Evolutionary conservation across 2,797 vertebrate genomes (phyloP), one percentile per base, ranked within the genome.

Genomic region (Siniperca undulata): DNA sequence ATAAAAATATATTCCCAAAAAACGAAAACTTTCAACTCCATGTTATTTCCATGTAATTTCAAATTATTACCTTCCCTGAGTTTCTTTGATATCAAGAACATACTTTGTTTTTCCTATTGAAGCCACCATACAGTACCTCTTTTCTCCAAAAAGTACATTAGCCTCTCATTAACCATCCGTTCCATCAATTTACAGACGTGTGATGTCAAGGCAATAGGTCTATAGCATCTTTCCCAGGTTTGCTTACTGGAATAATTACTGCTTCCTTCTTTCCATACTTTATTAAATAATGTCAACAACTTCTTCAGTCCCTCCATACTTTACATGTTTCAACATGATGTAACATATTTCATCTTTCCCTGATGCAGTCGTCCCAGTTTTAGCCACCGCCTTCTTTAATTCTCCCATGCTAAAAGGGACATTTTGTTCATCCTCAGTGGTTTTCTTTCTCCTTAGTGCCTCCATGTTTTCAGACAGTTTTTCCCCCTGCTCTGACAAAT

Each of bases 131-230:
- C 34, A 2, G 27, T 27, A 27, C 27, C 24, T 36, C 38, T 20
- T 74, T 68, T 52, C 20, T 61, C 56, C 64, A 55, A n/a, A 1
- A 80, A 50, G 16, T 73, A 46, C n/a, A 46, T 62, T 8, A 82
- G 17, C 30, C 30, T 58, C 50, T 66, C 24, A 70, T 65, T 71
- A 20, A 44, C 42, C 59, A 71, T 44, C 24, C 22, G 0, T 40
- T 65, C 34, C 40, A 56, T 77, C 20, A 58, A 5, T 76, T 34
- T 34, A 53, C 53, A 55, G 22, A 46, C 2, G 13, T 81, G 60
- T 20, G 66, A 70, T 38, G 58, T 64, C 22, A 24, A 27, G 11
- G 38, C 71, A 68, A 36, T 74, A 30, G 56, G 64, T 24, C 20
- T 55, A 6, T 55, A 13, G 53, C 22, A 38, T 36, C 34, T 55